phyloP scores from a whole-genome alignment of 2,888 invertebrate genomes.

The Choreutis nemorana region DNA sequence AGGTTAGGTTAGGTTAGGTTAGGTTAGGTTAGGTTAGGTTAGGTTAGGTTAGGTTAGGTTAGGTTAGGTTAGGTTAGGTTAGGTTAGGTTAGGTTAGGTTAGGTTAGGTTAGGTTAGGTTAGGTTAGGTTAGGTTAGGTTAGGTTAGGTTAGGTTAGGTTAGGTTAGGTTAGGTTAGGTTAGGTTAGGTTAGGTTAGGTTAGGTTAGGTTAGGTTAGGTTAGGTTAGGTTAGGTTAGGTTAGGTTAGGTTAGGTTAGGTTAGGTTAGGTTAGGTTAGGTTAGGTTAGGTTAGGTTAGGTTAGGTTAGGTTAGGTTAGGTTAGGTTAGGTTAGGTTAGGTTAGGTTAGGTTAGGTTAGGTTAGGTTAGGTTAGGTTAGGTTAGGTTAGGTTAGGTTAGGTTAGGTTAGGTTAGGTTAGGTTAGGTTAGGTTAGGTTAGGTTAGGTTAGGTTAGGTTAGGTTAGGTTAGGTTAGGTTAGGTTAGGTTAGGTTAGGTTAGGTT shows the following conservation, averaged over 20 bases:
- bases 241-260: conserved; percentile 4
- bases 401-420: conserved; percentile 5
- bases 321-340: conserved; percentile 2
- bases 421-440: conserved; percentile 4
- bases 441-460: conserved; percentile 3
- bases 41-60: conserved; percentile 13
- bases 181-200: conserved; percentile 4
- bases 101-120: conserved; percentile 13
- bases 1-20: conserved; percentile 11
- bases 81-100: conserved; percentile 14
- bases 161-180: conserved; percentile 8
- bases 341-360: conserved; percentile 2
- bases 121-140: conserved; percentile 14
- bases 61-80: conserved; percentile 14
- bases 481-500: conserved; percentile 1
- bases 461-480: conserved; percentile 1
- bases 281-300: conserved; percentile 3
- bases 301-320: conserved; percentile 1
- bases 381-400: conserved; percentile 4
- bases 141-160: conserved; percentile 12
- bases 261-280: conserved; percentile 4
- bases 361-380: conserved; percentile 4
- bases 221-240: conserved; percentile 4
- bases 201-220: conserved; percentile 4
- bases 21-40: conserved; percentile 12